Conservation (phyloP, 2,797 vertebrate species). For the Eutrigla gurnardus region DNA sequence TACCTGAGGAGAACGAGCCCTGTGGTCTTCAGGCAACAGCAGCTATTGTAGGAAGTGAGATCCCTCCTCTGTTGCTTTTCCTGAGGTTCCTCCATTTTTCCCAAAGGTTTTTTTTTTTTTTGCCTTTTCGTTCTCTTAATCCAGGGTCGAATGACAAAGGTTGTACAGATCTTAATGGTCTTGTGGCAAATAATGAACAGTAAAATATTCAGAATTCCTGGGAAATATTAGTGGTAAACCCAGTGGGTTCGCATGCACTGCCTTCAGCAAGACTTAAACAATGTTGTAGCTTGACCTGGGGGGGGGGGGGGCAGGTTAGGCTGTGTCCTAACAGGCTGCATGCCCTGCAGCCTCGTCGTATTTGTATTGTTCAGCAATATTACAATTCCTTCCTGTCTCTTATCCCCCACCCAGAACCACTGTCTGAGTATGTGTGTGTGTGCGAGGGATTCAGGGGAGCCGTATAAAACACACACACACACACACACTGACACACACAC, state of each 20-base stretch:
- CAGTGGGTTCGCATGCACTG: background rate
- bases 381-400: constrained; percentile 10
- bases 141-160: background rate
- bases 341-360: constrained; percentile 49
- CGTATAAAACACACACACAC: constrained; percentile 9
- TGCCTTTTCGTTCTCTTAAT: background rate
- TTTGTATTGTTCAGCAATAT: constrained; percentile 12
- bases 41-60: background rate
- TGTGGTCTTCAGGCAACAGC: background rate
- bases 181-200: background rate
- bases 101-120: background rate
- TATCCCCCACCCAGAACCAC: constrained; percentile 5
- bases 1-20: too few species aligned
- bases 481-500: constrained; percentile 17
- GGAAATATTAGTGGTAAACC: background rate
- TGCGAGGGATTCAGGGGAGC: background rate
- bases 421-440: constrained; percentile 15
- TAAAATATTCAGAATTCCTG: background rate
- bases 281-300: constrained; percentile 16
- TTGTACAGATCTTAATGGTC: background rate
- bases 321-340: constrained; percentile 59
- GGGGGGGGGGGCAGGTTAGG: constrained; percentile 45
- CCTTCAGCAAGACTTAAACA: constrained; percentile 26
- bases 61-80: too few species aligned
- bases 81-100: too few species aligned